phyloP scores from a whole-genome alignment of 2,888 invertebrate genomes.

The Eupithecia inturbata region DNA sequence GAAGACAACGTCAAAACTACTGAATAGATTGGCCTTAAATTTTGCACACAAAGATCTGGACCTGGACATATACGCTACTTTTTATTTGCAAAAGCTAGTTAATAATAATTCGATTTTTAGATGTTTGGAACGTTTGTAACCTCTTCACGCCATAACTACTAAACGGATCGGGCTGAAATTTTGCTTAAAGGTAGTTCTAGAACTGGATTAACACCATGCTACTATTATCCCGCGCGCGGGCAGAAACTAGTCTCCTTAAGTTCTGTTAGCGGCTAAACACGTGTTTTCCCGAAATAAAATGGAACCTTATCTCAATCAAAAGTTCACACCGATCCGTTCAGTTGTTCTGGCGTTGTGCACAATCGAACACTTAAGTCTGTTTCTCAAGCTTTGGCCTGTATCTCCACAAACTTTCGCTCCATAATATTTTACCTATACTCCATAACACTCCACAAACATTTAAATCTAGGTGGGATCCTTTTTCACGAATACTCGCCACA shows the following conservation, averaged over 20 bases:
- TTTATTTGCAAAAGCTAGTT: no score
- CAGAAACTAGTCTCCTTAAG: not conserved
- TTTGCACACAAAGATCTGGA: no score
- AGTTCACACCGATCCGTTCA: not conserved
- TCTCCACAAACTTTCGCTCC: not conserved
- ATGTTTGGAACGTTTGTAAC: not conserved
- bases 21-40: no score
- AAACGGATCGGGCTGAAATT: not conserved
- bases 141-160: not conserved
- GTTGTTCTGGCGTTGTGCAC: not conserved
- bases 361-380: not conserved
- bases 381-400: not conserved
- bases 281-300: not conserved
- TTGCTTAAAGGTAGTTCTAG: not conserved
- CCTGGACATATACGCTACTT: no score
- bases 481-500: not conserved
- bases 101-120: not conserved
- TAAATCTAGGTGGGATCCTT: not conserved
- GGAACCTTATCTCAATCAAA: not conserved
- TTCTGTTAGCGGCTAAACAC: not conserved
- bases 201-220: not conserved
- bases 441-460: no score
- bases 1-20: no score
- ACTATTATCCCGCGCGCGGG: no score
- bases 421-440: no score